Percentiles rank a stretch among this genome's conserved stretches.
Evolutionary conservation across 37 sponge, comb jelly and placozoan species (phyloP).

Genomic region (Petrosia ficiformis): DNA sequence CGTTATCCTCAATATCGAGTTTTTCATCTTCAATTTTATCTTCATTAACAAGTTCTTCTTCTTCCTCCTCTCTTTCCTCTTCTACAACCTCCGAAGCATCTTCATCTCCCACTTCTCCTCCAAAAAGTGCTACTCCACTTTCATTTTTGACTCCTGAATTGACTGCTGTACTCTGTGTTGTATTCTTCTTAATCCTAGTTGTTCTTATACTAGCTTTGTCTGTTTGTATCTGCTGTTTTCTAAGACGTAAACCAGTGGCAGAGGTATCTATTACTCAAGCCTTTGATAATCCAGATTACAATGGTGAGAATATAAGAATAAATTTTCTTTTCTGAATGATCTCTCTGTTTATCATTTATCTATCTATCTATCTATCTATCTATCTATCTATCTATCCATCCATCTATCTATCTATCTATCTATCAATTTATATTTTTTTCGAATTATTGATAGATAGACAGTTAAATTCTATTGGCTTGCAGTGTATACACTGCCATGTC

Average conservation of each 20-base stretch:
- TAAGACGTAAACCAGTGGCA: not conserved
- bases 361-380: no score
- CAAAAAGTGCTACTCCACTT: not conserved
- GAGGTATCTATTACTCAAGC: not conserved
- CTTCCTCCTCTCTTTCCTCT: not conserved
- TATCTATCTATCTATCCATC: no score
- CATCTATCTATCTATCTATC: no score
- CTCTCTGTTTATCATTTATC: no score
- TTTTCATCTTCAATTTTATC: no score
- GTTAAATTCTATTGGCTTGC: no score
- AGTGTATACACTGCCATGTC: no score
- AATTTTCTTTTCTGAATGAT: no score
- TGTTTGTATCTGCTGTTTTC: not conserved
- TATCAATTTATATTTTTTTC: no score
- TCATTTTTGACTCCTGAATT: not conserved
- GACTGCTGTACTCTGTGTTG: not conserved
- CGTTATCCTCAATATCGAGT: no score
- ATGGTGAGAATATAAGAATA: not conserved
- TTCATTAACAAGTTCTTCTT: no score
- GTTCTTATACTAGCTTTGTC: not conserved
- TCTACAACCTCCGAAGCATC: not conserved
- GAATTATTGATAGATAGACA: no score
- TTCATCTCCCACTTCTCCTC: constrained; percentile 3
- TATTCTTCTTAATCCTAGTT: not conserved
- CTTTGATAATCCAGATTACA: not conserved